Conservation (phyloP, 2,113 vertebrate genomes). For the Antennarius striatus region DNA sequence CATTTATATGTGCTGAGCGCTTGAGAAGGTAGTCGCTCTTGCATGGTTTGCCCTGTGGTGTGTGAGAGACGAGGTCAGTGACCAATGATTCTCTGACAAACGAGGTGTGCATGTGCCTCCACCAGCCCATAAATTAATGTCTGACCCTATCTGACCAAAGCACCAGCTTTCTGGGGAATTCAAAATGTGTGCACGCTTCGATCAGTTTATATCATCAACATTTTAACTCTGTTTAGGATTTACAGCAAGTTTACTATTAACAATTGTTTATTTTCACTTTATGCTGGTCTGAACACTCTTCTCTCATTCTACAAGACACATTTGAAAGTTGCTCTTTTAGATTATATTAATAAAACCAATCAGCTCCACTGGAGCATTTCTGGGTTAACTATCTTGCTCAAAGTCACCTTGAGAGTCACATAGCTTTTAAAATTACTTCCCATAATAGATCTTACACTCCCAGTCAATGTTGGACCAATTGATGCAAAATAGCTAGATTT, state of each 20-base stretch:
- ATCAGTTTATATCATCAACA: conserved; percentile 26
- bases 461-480: conserved; percentile 1
- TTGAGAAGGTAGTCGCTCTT: conserved; percentile 62
- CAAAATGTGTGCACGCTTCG: background rate
- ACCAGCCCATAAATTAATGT: conserved; percentile 68
- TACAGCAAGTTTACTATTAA: background rate
- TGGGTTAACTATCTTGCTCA: conserved; percentile 23
- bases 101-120: conserved; percentile 57
- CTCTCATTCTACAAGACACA: background rate
- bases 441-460: conserved; percentile 3
- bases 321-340: too few species aligned
- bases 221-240: background rate
- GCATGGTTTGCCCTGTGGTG: conserved; percentile 60
- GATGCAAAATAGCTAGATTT: background rate
- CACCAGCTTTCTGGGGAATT: conserved; percentile 22
- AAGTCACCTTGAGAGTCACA: conserved; percentile 35
- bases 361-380: conserved; percentile 33
- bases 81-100: conserved; percentile 73
- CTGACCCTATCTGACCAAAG: conserved; percentile 65
- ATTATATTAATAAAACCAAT: conserved; percentile 10
- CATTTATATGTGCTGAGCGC: conserved; percentile 69
- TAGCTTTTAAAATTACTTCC: conserved; percentile 29
- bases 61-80: conserved; percentile 63
- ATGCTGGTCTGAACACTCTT: too few species aligned
- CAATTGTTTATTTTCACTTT: background rate